Evolutionary conservation across 2,888 invertebrate genomes (phyloP), one percentile per base, ranked within the genome.

Genomic region (Coelopa pilipes): DNA sequence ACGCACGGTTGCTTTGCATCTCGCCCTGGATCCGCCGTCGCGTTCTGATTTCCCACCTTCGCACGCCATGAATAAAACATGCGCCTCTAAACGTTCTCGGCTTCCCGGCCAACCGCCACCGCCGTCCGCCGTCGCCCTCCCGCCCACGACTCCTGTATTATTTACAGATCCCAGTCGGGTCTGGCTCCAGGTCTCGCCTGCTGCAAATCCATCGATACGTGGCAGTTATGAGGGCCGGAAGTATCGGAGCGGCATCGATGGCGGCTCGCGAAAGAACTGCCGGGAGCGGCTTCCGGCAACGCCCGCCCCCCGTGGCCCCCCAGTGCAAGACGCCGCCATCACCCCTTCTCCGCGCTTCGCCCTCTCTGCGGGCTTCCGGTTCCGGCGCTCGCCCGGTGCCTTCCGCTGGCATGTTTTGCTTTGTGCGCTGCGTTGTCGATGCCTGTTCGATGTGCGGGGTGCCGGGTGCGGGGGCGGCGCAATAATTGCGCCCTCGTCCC

Each of bases 191-290:
- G n/a, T n/a, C n/a, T 34, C 34, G n/a, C 3, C n/a, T 24, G 62
- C 53, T 62, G 59, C 59, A 66, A 66, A 66, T 66, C 49, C 66
- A 66, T 65, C 71, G 45, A 55, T 65, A 53, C 55, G 55, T 46
- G 63, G 45, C 55, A 71, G 65, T 17, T 49, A 34, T 21, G 47
- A 69, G 59, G 19, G 53, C 55, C 73, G 76, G 75, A 76, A 76
- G 76, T 76, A 76, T 76, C 73, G 71, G 69, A 69, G 75, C 60
- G 65, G 69, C 70, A 73, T 74, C 71, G 68, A 67, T 69, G 66
- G 63, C 69, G 69, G 63, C n/a, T n/a, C n/a, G 68, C 50, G 13
- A 45, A n/a, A 65, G 34, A 50, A 13, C n/a, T 53, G 53, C n/a
- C 63, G 53, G 71, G 60, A 63, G 55, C 19, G 17, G 21, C 46